Evolutionary conservation across 2,113 vertebrate genomes (phyloP).

Genomic region (Pituophis catenifer): DNA sequence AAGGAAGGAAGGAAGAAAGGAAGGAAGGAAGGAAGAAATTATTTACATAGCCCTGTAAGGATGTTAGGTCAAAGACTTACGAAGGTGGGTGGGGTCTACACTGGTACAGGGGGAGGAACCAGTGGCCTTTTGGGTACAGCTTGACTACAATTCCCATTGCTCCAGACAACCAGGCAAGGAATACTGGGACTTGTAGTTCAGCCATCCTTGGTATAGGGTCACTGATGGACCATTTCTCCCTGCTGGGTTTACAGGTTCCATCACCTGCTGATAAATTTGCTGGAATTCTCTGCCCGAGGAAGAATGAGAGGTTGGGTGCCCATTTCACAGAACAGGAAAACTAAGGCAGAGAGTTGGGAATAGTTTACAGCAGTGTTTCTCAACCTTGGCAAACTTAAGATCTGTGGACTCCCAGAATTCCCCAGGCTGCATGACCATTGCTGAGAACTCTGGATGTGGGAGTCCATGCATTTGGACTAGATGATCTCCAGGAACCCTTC

Average conservation of each 20-base stretch:
- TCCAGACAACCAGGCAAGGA: too few species aligned
- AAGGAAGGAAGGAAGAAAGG: not conserved
- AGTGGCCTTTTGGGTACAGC: too few species aligned
- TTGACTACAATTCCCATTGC: too few species aligned
- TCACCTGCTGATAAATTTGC: not conserved
- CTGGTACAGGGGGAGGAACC: too few species aligned
- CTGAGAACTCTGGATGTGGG: not conserved
- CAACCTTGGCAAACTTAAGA: not conserved
- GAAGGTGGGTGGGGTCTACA: too few species aligned
- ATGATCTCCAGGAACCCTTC: not conserved
- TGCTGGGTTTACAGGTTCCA: not conserved
- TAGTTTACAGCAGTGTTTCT: not conserved
- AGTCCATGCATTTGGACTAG: not conserved
- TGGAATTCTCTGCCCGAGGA: not conserved
- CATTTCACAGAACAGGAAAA: not conserved
- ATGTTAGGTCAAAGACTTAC: too few species aligned
- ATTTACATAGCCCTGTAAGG: too few species aligned
- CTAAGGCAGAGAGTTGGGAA: not conserved
- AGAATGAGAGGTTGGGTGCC: not conserved
- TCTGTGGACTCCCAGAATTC: not conserved
- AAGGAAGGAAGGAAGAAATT: too few species aligned
- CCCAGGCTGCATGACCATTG: too few species aligned
- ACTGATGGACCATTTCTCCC: not conserved
- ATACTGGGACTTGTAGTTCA: too few species aligned
- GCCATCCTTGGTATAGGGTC: not conserved